phyloP scores from a whole-genome alignment of 2,888 invertebrate genomes.

The Eupithecia centaureata region DNA sequence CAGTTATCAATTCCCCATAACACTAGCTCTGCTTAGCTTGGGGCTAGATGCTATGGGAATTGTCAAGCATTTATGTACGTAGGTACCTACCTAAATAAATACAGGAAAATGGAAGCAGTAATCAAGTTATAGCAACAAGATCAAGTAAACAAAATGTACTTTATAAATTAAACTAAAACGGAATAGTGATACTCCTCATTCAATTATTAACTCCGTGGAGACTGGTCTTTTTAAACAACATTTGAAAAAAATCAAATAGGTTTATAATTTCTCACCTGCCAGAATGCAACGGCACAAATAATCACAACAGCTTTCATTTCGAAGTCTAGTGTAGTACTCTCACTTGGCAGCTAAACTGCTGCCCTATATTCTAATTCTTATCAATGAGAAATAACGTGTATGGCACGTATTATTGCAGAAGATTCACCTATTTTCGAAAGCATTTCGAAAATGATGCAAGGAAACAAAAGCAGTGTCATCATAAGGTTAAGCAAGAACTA shows the following conservation, averaged over 20 bases:
- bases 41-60: too few relatives aligned
- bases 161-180: too few relatives aligned
- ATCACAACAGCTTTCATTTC: conserved; percentile 27
- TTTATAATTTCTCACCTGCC: conserved; percentile 28
- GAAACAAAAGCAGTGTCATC: background rate
- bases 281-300: conserved; percentile 29
- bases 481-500: background rate
- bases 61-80: too few relatives aligned
- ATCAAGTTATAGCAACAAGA: too few relatives aligned
- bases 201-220: too few relatives aligned
- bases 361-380: conserved; percentile 10
- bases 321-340: conserved; percentile 17
- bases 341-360: background rate
- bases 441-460: background rate
- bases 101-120: too few relatives aligned
- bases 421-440: background rate
- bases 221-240: too few relatives aligned
- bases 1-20: too few relatives aligned
- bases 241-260: background rate
- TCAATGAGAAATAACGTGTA: background rate
- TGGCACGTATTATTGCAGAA: background rate
- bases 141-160: too few relatives aligned
- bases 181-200: too few relatives aligned
- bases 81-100: too few relatives aligned
- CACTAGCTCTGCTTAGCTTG: too few relatives aligned